phyloP scores from a whole-genome alignment of 2,888 invertebrate species.

The Anthrax anthrax region DNA sequence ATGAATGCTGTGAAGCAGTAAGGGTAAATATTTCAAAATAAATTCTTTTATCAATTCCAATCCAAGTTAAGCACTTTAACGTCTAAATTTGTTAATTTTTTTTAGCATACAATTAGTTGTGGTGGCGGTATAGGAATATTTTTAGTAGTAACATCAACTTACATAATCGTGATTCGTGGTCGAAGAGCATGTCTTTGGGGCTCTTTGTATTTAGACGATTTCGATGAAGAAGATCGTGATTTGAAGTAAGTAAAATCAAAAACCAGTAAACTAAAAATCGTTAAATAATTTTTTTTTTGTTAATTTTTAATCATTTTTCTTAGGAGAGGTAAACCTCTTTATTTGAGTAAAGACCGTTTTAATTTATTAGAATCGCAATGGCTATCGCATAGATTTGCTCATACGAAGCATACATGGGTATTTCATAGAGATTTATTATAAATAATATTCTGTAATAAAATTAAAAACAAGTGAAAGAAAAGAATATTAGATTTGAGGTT shows the following conservation, averaged over 20 bases:
- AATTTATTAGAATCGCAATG: slow-evolving; percentile 89
- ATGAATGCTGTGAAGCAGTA: slow-evolving; percentile 75
- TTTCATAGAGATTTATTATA: slow-evolving; percentile 65
- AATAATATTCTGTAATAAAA: slow-evolving; percentile 12
- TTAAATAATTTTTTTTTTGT: background rate
- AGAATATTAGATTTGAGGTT: no score
- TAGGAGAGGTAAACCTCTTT: slow-evolving; percentile 93
- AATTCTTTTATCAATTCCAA: background rate
- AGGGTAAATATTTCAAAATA: slow-evolving; percentile 35
- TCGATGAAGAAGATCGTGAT: slow-evolving; percentile 96
- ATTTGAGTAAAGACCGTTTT: slow-evolving; percentile 80
- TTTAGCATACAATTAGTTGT: slow-evolving; percentile 80
- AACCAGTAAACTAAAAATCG: background rate
- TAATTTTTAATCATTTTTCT: slow-evolving; percentile 20
- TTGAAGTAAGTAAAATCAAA: slow-evolving; percentile 62
- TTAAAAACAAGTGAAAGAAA: background rate
- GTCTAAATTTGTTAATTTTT: no score
- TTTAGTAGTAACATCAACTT: slow-evolving; percentile 87
- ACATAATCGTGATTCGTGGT: slow-evolving; percentile 87
- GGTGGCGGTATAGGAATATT: slow-evolving; percentile 93
- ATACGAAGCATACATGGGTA: slow-evolving; percentile 89
- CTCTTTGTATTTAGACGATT: slow-evolving; percentile 90
- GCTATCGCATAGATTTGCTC: slow-evolving; percentile 90
- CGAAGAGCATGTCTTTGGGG: slow-evolving; percentile 93
- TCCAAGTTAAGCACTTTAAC: no score